Evolutionary conservation across 2,888 invertebrate species (phyloP), one percentile per base, ranked within the genome.

Genomic region (Calameuta filiformis): DNA sequence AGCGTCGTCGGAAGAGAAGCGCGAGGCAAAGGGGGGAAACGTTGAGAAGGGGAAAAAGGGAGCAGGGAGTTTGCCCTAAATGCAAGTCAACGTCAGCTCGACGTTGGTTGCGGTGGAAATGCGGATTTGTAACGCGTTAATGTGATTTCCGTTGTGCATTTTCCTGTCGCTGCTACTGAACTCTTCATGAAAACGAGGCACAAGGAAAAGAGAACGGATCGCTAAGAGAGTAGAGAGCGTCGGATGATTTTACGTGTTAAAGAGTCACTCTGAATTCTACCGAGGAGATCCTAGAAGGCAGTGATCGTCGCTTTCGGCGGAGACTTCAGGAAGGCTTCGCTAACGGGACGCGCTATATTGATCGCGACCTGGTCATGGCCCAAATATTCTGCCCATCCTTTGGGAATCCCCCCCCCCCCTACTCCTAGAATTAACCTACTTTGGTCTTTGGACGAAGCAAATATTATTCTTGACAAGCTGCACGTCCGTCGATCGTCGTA

Each of bases 331-430:
- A 56, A 56, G 56, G 56, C 56, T 56, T 56, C 56, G 56, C 56
- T 56, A 56, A 56, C 56, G 56, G 56, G 56, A 56, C 23, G 56
- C 80, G 84, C 83, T 84, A 87, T 87, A 89, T 89, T 88, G 89
- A 90, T 90, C 89, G 89, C 86, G 85, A 89, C 88, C 87, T 89
- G 90, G 88, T 89, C 89, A 88, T 90, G 90, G 89, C 89, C 90
- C 87, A 90, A 91, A 91, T 90, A 90, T 88, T 87, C 86, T 84
- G 85, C 86, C 84, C 86, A 87, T 90, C 89, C 88, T 89, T 88
- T 85, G 87, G 89, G 89, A 90, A 85, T 78, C 84, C 82, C 79
- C 82, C 86, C 87, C 88, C 33, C 87, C 88, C 33, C 33, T 33
- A 2, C 33, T 3, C 33, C 4, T 84, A 87, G 87, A 87, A 87